These are phyloP conservation scores for Mohoua ochrocephala DNA, from an alignment of 2,113 vertebrate species.

Conservation along the genomic window DNA sequence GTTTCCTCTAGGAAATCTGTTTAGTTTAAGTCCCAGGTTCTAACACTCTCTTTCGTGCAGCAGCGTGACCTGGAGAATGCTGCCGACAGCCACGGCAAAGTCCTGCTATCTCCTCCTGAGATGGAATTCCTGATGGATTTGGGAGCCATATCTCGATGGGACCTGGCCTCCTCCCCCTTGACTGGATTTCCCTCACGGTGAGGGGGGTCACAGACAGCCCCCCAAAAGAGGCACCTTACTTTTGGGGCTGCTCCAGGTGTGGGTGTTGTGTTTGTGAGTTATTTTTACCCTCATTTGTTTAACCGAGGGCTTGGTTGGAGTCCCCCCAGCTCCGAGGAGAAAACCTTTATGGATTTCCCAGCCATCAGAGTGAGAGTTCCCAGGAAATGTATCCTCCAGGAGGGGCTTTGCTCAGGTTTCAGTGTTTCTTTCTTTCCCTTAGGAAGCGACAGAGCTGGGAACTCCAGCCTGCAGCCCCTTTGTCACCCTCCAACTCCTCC, in stretches of 20 bases:
- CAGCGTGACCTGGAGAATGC: not conserved
- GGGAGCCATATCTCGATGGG: not conserved
- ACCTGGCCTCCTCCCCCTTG: not conserved
- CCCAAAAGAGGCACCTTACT: not conserved
- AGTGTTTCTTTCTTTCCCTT: not conserved
- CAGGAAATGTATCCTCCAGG: conserved; percentile 2
- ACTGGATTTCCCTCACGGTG: not conserved
- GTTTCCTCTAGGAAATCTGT: conserved; percentile 74
- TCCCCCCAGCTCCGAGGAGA: not conserved
- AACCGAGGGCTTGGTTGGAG: not conserved
- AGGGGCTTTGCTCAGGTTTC: not conserved
- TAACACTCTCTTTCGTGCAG: not conserved
- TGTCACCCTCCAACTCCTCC: not conserved
- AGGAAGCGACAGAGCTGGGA: not conserved
- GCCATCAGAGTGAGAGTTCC: not conserved
- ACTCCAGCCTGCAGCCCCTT: not conserved
- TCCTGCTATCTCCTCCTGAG: not conserved
- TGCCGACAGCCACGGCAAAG: not conserved
- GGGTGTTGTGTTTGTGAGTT: not conserved
- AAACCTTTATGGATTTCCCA: conserved; percentile 31
- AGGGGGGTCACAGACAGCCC: not conserved
- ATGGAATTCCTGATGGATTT: not conserved
- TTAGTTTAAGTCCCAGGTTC: conserved; percentile 65
- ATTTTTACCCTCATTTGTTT: not conserved
- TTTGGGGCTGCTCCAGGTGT: not conserved